Base-by-base conservation (phyloP, 23 tunicate species). In the Diplosoma virens region DNA sequence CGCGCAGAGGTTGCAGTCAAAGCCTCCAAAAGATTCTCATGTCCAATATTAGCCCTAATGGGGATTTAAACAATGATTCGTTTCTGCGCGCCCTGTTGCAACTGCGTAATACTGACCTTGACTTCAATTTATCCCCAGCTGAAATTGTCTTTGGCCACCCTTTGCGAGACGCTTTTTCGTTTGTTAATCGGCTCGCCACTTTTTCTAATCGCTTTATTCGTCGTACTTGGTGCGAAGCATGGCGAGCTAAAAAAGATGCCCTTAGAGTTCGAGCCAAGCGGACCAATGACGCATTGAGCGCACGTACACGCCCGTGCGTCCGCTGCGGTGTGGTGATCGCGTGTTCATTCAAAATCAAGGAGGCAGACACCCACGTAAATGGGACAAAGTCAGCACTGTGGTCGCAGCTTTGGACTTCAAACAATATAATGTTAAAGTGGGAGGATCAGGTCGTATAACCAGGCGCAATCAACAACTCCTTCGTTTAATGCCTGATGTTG, bases 191-290 rank as follows among this genome's bases (percentile, higher is more conserved):
- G 17, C 22, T 55, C 5, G 21, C n/a, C 25, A 55, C n/a, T 4
- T 55, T 55, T 55, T 55, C 61, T 23, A 55, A 55, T 55, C 61
- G 61, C 21, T 55, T 17, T 55, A n/a, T 55, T 55, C 61, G 17
- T 11, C 61, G 61, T 55, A 4, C 48, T 31, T 22, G 48, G 22
- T 25, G 61, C 4, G 61, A 55, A 18, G 22, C 22, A 11, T 55
- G 61, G 61, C n/a, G 61, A 25, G 61, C 61, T 55, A 55, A 55
- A n/a, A 25, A 55, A 55, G 23, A 11, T 55, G 61, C 61, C 23
- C 23, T 55, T 11, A 24, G 61, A 9, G 21, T 55, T 4, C 61
- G 21, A 17, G 61, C 61, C 22, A 25, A 25, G 17, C 50, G 29
- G n/a, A 31, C 2, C 25, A 5, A 36, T 25, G 61, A 55, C 5